Evolutionary conservation across 2,888 invertebrate species (phyloP).

Genomic region (Aphodius sticticus): DNA sequence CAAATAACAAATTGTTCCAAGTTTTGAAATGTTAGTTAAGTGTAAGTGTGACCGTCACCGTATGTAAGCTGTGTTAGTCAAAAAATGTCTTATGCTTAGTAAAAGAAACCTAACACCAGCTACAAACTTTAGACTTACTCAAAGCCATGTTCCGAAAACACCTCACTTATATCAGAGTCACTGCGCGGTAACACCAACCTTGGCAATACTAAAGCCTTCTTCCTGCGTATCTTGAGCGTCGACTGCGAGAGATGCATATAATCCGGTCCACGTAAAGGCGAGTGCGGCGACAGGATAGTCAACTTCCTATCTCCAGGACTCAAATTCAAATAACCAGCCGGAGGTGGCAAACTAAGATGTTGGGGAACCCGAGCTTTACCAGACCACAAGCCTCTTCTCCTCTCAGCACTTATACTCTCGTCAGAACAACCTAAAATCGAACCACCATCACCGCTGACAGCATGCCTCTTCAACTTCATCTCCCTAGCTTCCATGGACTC

Average conservation of each 20-base stretch:
- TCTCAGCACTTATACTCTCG: constrained; percentile 67
- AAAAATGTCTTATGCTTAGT: not conserved
- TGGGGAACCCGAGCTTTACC: constrained; percentile 71
- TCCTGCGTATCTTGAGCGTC: constrained; percentile 65
- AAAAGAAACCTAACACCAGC: constrained; percentile 5
- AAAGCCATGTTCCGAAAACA: constrained; percentile 70
- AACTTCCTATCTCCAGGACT: constrained; percentile 69
- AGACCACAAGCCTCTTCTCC: constrained; percentile 72
- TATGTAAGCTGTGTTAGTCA: not conserved
- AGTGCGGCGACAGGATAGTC: constrained; percentile 82
- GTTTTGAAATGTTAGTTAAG: not conserved
- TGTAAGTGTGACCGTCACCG: not conserved
- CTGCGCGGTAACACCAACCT: constrained; percentile 79
- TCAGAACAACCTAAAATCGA: constrained; percentile 50
- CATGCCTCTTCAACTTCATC: constrained; percentile 65
- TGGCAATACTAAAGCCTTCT: constrained; percentile 77
- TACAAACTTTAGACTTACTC: constrained; percentile 63
- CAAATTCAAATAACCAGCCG: constrained; percentile 64
- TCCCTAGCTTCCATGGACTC: constrained; percentile 68
- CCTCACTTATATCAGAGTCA: constrained; percentile 76
- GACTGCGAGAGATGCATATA: constrained; percentile 67
- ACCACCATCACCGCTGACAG: constrained; percentile 68
- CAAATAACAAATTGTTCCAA: not conserved
- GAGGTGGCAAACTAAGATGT: constrained; percentile 75
- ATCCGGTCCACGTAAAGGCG: constrained; percentile 76